A percentile compares a stretch with the other conserved stretches of the same genome.
These are phyloP conservation scores for Drosophila leonis DNA, from an alignment of 2,888 invertebrate species.

Conservation along the genomic window DNA sequence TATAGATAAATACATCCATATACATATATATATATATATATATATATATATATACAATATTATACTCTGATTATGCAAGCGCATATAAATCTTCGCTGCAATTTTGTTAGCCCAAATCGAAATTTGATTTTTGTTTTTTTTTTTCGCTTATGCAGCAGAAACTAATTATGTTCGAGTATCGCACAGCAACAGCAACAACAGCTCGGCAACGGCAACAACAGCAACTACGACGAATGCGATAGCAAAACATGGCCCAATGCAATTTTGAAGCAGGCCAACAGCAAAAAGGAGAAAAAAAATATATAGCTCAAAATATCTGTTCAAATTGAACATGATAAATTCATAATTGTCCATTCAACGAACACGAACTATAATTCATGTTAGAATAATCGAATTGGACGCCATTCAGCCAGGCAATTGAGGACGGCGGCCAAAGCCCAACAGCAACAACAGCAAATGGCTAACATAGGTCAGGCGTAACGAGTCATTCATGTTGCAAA, in stretches of 20 bases:
- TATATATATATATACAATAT: conserved; percentile 2
- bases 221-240: conserved; percentile 34
- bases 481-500: conserved; percentile 79
- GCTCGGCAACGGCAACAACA: conserved; percentile 3
- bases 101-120: conserved; percentile 44
- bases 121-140: conserved; percentile 2
- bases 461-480: conserved; percentile 80
- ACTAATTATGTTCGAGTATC: conserved; percentile 70
- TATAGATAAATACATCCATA: conserved; percentile 5
- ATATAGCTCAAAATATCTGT: conserved; percentile 77
- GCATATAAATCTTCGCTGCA: conserved; percentile 59
- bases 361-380: conserved; percentile 82
- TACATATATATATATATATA: conserved; percentile 18
- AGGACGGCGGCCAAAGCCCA: conserved; percentile 78
- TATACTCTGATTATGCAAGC: conserved; percentile 44
- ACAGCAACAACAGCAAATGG: conserved; percentile 57
- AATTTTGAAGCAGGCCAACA: conserved; percentile 45
- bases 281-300: conserved; percentile 35
- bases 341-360: conserved; percentile 82
- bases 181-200: conserved; percentile 26
- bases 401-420: conserved; percentile 80
- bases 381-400: conserved; percentile 82
- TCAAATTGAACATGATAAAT: conserved; percentile 82
- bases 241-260: conserved; percentile 54
- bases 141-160: conserved; percentile 34